Evolutionary conservation across 2,888 invertebrate species (phyloP).

Genomic region (Cephus pygmeus): DNA sequence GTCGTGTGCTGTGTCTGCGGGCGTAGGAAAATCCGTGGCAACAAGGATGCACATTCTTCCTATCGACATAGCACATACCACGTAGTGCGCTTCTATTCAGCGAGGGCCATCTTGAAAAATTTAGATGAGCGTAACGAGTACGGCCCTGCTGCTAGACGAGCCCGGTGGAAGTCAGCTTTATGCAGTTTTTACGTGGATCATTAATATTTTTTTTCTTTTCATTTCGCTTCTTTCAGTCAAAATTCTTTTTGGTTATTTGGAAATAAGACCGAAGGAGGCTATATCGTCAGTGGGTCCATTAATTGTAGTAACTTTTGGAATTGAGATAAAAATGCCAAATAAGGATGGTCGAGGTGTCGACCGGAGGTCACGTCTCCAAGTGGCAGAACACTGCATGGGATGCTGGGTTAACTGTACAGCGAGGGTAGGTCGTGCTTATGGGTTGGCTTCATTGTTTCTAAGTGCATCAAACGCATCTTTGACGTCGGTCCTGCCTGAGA

Average conservation of each 20-base stretch:
- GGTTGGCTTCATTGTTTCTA: conserved; percentile 24
- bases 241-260: too few species aligned
- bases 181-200: too few species aligned
- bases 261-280: too few species aligned
- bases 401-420: conserved; percentile 8
- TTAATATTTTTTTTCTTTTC: too few species aligned
- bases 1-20: background rate
- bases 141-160: conserved; percentile 22
- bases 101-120: conserved; percentile 51
- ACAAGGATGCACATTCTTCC: too few species aligned
- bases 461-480: conserved; percentile 34
- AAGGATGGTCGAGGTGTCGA: background rate
- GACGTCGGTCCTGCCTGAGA: conserved; percentile 10
- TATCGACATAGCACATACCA: background rate
- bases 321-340: background rate
- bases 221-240: too few species aligned
- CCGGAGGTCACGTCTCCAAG: background rate
- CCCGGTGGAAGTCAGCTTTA: too few species aligned
- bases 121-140: conserved; percentile 52
- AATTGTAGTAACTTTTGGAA: too few species aligned
- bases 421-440: conserved; percentile 12
- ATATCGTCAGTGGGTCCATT: too few species aligned
- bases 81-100: conserved; percentile 44
- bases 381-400: background rate
- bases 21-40: too few species aligned